phyloP scores from a whole-genome alignment of 2,113 vertebrate genomes.

The Geothlypis trichas region DNA sequence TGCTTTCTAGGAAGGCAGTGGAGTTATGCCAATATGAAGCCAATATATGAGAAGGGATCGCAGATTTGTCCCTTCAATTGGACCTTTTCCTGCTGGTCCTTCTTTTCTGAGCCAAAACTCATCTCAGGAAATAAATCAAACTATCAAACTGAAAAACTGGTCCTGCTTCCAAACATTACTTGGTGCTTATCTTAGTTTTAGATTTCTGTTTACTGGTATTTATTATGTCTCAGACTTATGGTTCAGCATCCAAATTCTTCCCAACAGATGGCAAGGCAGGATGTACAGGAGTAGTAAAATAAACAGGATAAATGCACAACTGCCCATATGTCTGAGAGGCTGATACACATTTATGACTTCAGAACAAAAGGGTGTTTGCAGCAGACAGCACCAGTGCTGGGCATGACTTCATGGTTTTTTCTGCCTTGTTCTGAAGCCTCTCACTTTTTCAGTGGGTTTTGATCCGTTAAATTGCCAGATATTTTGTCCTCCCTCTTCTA shows the following conservation, averaged over 20 bases:
- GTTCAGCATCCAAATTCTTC: constrained; percentile 45
- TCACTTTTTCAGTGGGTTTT: background rate
- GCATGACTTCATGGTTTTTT: background rate
- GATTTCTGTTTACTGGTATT: constrained; percentile 57
- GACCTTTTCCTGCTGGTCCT: constrained; percentile 45
- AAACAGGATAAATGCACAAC: constrained; percentile 64
- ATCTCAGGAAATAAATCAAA: constrained; percentile 31
- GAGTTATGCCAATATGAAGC: constrained; percentile 37
- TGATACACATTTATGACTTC: constrained; percentile 18
- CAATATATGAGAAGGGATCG: background rate
- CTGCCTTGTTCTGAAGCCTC: background rate
- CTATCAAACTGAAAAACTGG: background rate
- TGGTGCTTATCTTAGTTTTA: constrained; percentile 35
- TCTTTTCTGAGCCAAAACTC: constrained; percentile 31
- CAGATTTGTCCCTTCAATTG: constrained; percentile 32
- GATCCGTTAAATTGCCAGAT: background rate
- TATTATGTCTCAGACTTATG: constrained; percentile 37
- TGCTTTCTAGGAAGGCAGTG: constrained; percentile 53
- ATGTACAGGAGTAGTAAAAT: constrained; percentile 54
- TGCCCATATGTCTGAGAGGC: constrained; percentile 48
- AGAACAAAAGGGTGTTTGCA: constrained; percentile 19
- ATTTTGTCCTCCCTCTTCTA: background rate
- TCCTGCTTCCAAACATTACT: constrained; percentile 44
- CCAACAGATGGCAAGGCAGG: constrained; percentile 55
- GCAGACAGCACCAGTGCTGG: background rate